phyloP scores from a whole-genome alignment of 2,113 vertebrate species.

The Aspidoscelis tigris region DNA sequence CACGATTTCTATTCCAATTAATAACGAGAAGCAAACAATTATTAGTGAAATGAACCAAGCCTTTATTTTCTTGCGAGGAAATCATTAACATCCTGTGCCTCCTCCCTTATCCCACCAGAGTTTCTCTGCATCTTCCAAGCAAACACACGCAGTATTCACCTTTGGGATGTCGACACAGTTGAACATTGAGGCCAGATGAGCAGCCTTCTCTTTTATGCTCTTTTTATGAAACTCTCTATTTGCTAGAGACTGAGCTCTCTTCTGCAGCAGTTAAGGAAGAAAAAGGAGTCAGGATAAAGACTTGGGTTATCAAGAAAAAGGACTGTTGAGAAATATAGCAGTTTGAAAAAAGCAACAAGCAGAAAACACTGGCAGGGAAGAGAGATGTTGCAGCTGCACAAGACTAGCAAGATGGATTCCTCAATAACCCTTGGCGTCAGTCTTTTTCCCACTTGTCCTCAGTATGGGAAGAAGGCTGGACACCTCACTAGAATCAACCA shows the following conservation, averaged over 20 bases:
- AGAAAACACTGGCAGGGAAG: background rate
- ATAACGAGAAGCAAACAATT: background rate
- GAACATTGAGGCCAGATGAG: conserved; percentile 91
- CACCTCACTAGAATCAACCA: background rate
- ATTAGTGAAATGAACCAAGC: background rate
- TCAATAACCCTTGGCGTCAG: no score
- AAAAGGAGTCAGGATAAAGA: conserved; percentile 52
- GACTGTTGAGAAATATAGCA: conserved; percentile 30
- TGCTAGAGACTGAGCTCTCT: conserved; percentile 89
- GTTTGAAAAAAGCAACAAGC: conserved; percentile 19
- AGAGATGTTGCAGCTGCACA: background rate
- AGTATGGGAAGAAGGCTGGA: background rate
- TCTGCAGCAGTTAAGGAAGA: conserved; percentile 77
- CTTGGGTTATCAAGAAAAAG: conserved; percentile 43
- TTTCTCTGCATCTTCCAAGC: conserved; percentile 45
- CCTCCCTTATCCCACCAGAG: background rate
- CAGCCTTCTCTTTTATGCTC: conserved; percentile 95
- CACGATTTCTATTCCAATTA: background rate
- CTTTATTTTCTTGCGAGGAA: background rate
- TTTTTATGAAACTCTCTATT: conserved; percentile 96
- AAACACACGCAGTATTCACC: conserved; percentile 81
- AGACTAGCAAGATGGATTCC: background rate
- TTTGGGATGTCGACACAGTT: conserved; percentile 79
- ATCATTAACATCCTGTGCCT: background rate
- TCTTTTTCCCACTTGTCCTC: no score